Percentiles rank a stretch among this genome's conserved stretches.
Conservation (phyloP, 2,113 vertebrate genomes). For the Tiliqua scincoides region DNA sequence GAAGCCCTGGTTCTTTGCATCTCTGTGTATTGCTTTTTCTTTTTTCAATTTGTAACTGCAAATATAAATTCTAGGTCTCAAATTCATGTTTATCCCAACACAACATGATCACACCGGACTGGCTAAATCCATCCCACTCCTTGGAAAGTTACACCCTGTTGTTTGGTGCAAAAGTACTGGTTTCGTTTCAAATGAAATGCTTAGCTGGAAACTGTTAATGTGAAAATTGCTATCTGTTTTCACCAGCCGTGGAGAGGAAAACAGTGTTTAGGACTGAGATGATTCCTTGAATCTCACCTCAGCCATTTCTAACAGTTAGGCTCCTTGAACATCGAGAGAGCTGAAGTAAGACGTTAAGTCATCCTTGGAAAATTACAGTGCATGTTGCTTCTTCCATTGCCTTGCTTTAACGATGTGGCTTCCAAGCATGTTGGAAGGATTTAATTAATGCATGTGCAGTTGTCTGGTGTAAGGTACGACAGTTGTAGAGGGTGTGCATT, state of each 20-base stretch:
- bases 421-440: neutral
- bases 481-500: constrained; percentile 22
- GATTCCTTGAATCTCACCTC: constrained; percentile 22
- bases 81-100: constrained; percentile 7
- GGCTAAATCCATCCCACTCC: constrained; percentile 1
- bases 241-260: constrained; percentile 26
- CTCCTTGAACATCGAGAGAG: constrained; percentile 10
- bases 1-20: neutral
- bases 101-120: neutral
- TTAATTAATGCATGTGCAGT: constrained; percentile 20
- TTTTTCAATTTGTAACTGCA: constrained; percentile 14
- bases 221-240: constrained; percentile 40
- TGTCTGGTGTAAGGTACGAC: constrained; percentile 24
- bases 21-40: neutral
- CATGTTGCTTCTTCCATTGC: neutral
- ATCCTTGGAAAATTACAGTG: constrained; percentile 27
- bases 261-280: constrained; percentile 31
- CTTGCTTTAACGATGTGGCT: neutral
- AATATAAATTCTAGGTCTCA: neutral
- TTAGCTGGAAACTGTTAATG: constrained; percentile 30
- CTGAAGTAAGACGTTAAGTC: constrained; percentile 26
- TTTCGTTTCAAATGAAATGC: constrained; percentile 33
- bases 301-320: constrained; percentile 27
- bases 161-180: constrained; percentile 18
- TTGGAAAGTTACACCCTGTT: constrained; percentile 29